Conservation (phyloP, 2,888 invertebrate species). For the Graphium colonna region DNA sequence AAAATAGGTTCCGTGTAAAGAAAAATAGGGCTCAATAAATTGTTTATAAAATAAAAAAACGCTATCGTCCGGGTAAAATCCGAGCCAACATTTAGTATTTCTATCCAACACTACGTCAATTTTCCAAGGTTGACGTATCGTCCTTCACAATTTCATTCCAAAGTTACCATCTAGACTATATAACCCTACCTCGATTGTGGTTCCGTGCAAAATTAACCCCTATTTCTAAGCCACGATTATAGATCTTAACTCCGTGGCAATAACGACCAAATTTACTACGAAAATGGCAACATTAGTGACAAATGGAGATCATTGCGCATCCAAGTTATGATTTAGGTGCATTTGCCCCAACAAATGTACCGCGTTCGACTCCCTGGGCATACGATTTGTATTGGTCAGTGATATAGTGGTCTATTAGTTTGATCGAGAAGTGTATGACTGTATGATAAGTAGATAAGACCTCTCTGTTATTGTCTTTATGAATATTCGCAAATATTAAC, state of each 20-base stretch:
- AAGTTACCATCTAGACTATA: not conserved
- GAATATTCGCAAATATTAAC: not conserved
- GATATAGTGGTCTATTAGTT: conserved; percentile 33
- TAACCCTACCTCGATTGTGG: conserved; percentile 1
- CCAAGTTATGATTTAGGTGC: conserved; percentile 46
- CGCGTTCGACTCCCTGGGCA: conserved; percentile 36
- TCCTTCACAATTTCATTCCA: not conserved
- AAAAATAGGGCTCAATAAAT: too few species aligned
- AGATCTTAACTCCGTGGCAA: not conserved
- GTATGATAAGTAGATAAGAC: not conserved
- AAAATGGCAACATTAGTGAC: conserved; percentile 27
- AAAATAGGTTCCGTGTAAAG: too few species aligned
- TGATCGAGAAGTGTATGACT: conserved; percentile 30
- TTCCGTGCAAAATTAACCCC: conserved; percentile 3
- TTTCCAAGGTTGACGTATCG: not conserved
- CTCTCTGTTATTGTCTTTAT: not conserved
- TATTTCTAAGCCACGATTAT: not conserved
- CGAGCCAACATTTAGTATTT: too few species aligned
- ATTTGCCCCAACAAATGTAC: conserved; percentile 40
- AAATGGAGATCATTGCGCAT: conserved; percentile 35
- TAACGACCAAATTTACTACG: conserved; percentile 17
- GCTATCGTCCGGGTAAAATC: too few species aligned
- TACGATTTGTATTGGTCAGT: conserved; percentile 45
- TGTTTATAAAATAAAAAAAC: too few species aligned
- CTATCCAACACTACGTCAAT: too few species aligned